Base-by-base conservation (phyloP, 2,113 vertebrate species). In the Physeter macrocephalus region DNA sequence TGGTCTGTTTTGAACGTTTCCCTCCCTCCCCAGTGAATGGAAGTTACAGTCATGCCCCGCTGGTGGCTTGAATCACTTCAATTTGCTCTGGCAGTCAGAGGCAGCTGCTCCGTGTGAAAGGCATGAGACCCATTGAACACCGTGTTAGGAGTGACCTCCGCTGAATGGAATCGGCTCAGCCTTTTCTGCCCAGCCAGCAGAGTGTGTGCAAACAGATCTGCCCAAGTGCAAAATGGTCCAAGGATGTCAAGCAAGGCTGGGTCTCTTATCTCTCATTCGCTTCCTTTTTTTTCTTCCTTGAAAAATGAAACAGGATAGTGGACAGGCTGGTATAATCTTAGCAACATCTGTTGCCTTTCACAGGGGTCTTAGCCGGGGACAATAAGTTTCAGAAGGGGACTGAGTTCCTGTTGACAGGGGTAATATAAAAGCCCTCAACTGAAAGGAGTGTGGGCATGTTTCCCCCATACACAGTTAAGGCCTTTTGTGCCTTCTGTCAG, bases 281-380 rank as follows among this genome's bases (percentile, higher is more conserved):
- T 57, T 72, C 61, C 49, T 64, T 75, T 98, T 80, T 61, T 62
- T 93, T 93, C 89, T 88, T 85, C 93, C 98, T 99, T 98, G 97
- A 98, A 97, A 98, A 97, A 98, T 86, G 97, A 98, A 98, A 98
- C 85, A 95, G 94, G 97, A 98, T 64, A 97, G 97, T 96, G 84
- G 95, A 98, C 95, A 98, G 98, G 84, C 98, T 97, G 94, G 96
- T 96, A 95, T 97, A 97, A 98, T 98, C 98, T 98, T 97, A 98
- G 97, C 97, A 98, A 98, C 98, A 99, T 99, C 99, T 99, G 99
- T 98, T 99, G 98, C 98, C 98, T 99, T 99, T 99, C 98, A 99
- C 86, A 64, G 94, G 89, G 85, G 95, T 97, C 96, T 98, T 98
- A 97, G 97, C 96, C 94, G 96, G 98, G 97, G 98, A 98, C 98